These are phyloP conservation scores for Synergus laeviventris DNA, from an alignment of 2,888 invertebrate species.

Conservation along the genomic window DNA sequence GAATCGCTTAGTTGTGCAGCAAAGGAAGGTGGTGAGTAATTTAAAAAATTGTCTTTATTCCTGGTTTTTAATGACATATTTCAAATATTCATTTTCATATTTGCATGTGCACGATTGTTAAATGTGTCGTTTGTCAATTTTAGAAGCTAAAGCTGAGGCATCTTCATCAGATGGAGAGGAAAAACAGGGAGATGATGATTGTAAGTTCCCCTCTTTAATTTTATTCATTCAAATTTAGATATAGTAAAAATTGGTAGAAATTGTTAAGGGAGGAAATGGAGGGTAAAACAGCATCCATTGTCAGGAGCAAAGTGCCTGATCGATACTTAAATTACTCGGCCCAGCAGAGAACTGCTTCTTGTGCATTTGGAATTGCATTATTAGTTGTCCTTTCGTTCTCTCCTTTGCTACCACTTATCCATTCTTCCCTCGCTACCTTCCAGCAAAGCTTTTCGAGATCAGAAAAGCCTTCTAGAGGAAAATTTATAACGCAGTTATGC, in stretches of 20 bases:
- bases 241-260: not conserved
- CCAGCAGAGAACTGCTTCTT: conserved; percentile 45
- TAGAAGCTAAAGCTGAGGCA: conserved; percentile 73
- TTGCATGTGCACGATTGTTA: conserved; percentile 61
- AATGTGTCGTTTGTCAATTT: conserved; percentile 60
- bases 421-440: not conserved
- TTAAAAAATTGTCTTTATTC: conserved; percentile 48
- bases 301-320: not conserved
- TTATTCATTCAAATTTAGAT: not conserved
- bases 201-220: conserved; percentile 58
- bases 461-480: conserved; percentile 45
- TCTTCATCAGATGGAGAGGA: conserved; percentile 72
- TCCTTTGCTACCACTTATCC: not conserved
- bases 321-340: conserved; percentile 5
- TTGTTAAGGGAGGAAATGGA: not conserved
- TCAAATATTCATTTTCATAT: conserved; percentile 53
- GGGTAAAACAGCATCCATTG: not conserved
- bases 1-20: conserved; percentile 73
- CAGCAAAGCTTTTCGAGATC: conserved; percentile 45
- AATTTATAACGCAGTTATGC: conserved; percentile 61
- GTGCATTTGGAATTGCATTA: conserved; percentile 64
- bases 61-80: conserved; percentile 40
- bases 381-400: not conserved
- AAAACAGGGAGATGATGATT: conserved; percentile 69
- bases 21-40: conserved; percentile 79